These are phyloP conservation scores for Latrodectus elegans DNA, from an alignment of 2,888 invertebrate species.

Conservation along the genomic window DNA sequence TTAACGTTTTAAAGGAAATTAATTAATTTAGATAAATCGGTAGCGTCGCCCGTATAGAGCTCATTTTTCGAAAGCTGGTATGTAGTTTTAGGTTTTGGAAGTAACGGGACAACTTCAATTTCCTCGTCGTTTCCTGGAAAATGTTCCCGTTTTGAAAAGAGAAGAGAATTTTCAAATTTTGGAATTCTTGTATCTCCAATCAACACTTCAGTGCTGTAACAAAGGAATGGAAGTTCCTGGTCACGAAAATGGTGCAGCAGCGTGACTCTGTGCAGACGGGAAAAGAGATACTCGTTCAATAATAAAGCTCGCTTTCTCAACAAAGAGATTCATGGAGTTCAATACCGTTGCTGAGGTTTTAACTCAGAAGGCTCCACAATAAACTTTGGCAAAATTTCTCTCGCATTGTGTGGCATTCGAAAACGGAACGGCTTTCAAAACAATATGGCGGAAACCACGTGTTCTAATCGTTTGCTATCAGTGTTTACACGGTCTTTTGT, in stretches of 20 bases:
- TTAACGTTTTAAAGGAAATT: slow-evolving; percentile 66
- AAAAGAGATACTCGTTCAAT: slow-evolving; percentile 59
- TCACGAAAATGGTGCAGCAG: slow-evolving; percentile 8
- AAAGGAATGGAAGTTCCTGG: slow-evolving; percentile 39
- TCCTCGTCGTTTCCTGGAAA: slow-evolving; percentile 66
- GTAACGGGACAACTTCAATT: slow-evolving; percentile 61
- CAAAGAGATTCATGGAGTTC: slow-evolving; percentile 38
- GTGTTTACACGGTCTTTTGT: slow-evolving; percentile 67
- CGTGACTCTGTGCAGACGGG: not conserved
- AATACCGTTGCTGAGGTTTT: slow-evolving; percentile 25
- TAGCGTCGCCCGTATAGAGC: not conserved
- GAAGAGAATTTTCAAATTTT: slow-evolving; percentile 34
- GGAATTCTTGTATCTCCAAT: slow-evolving; percentile 43
- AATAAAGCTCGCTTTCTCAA: slow-evolving; percentile 28
- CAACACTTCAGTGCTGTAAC: slow-evolving; percentile 37
- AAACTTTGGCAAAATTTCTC: slow-evolving; percentile 45
- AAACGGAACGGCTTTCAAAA: slow-evolving; percentile 67
- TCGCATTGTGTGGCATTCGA: slow-evolving; percentile 59
- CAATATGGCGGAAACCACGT: slow-evolving; percentile 69
- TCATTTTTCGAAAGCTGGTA: slow-evolving; percentile 15
- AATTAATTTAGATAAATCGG: slow-evolving; percentile 69
- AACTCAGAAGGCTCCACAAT: slow-evolving; percentile 41
- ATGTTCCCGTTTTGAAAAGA: slow-evolving; percentile 16
- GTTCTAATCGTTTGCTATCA: slow-evolving; percentile 68
- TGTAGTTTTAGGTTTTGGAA: slow-evolving; percentile 34